A percentile compares a stretch with the other conserved stretches of the same genome.
phyloP scores from a whole-genome alignment of 2,113 vertebrate species.

The Candoia aspera region DNA sequence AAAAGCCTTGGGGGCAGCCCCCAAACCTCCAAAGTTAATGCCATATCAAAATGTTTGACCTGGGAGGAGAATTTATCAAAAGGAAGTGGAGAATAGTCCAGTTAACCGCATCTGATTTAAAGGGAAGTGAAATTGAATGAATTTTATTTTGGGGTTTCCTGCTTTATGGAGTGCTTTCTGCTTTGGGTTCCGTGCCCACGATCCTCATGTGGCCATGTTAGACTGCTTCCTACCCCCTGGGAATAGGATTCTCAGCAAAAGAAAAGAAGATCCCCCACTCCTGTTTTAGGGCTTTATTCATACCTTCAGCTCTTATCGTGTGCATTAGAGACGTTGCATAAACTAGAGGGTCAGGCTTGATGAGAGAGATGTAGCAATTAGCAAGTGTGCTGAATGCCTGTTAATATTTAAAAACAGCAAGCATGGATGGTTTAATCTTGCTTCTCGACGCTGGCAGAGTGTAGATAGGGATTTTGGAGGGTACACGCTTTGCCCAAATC shows the following conservation, averaged over 20 bases:
- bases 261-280: neutral
- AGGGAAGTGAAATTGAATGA: neutral
- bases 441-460: too few species aligned
- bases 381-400: too few species aligned
- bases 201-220: neutral
- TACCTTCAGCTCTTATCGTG: neutral
- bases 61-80: neutral
- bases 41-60: neutral
- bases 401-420: too few species aligned
- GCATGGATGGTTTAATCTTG: too few species aligned
- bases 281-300: neutral
- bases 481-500: too few species aligned
- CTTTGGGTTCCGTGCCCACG: neutral
- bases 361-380: too few species aligned
- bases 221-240: neutral
- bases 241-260: neutral
- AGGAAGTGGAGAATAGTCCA: neutral
- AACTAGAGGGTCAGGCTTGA: too few species aligned
- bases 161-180: neutral
- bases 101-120: neutral
- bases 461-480: too few species aligned
- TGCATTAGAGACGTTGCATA: neutral
- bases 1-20: neutral
- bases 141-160: neutral
- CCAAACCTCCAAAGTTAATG: neutral